Evolutionary conservation across 2,888 invertebrate species (phyloP).

Genomic region (Smittia aterrima): DNA sequence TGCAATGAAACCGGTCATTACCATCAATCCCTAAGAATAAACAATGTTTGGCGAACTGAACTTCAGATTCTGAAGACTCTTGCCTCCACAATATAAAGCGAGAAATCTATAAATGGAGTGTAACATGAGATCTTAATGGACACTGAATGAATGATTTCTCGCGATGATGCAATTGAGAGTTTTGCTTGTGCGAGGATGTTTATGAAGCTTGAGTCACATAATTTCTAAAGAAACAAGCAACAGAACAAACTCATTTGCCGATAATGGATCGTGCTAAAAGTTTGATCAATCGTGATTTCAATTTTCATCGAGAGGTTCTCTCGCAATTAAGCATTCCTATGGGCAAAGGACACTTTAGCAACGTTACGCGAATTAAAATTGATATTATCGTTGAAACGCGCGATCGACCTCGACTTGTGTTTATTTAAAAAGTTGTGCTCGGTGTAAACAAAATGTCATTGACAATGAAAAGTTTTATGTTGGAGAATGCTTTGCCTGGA

Average conservation of each 20-base stretch:
- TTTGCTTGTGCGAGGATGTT: background rate
- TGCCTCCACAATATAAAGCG: background rate
- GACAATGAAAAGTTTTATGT: slow-evolving; percentile 18
- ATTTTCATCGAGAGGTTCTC: no score
- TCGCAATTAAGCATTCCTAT: background rate
- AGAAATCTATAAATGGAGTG: background rate
- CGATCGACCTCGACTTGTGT: background rate
- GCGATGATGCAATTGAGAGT: background rate
- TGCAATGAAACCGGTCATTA: no score
- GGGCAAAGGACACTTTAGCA: background rate
- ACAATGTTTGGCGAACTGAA: background rate
- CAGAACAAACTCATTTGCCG: background rate
- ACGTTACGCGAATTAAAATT: background rate
- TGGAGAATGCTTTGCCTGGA: background rate
- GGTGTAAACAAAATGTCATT: background rate
- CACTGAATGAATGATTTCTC: background rate
- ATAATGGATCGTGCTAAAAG: background rate
- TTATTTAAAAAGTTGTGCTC: slow-evolving; percentile 7
- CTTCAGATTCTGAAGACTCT: background rate
- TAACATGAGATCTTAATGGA: background rate
- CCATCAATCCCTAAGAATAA: background rate
- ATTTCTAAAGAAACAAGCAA: background rate
- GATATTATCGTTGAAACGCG: background rate
- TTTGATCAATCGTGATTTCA: no score
- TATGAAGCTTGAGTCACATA: background rate